Percentiles rank a stretch among this genome's conserved stretches.
These are phyloP conservation scores for Bombyx huttoni DNA, from an alignment of 2,888 invertebrate genomes.

Conservation along the genomic window DNA sequence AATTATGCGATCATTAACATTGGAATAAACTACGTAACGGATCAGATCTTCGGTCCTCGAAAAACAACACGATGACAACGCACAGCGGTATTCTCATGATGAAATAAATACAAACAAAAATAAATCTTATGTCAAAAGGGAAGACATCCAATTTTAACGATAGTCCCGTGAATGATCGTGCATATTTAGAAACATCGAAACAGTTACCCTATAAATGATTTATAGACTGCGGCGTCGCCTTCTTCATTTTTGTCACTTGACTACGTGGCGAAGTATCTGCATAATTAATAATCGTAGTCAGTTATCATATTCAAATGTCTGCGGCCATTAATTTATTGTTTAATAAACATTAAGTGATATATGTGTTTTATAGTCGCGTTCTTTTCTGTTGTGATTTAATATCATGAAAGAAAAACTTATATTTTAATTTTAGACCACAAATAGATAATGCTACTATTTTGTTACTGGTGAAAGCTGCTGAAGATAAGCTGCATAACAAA, in stretches of 20 bases:
- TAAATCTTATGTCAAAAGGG: constrained; percentile 27
- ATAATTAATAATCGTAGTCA: constrained; percentile 24
- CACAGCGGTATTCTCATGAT: constrained; percentile 23
- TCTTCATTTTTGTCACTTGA: constrained; percentile 50
- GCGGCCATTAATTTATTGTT: constrained; percentile 1
- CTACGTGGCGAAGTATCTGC: constrained; percentile 43
- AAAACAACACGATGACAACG: constrained; percentile 56
- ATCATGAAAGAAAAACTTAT: not conserved
- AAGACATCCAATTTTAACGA: constrained; percentile 24
- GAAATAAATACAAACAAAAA: constrained; percentile 21
- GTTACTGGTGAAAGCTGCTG: constrained; percentile 1
- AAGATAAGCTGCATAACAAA: constrained; percentile 23
- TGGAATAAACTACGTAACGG: constrained; percentile 64
- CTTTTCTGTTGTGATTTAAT: not conserved
- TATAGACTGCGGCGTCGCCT: constrained; percentile 42
- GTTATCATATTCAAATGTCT: not conserved
- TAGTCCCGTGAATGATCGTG: constrained; percentile 31
- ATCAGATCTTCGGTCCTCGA: constrained; percentile 50
- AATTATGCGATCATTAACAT: constrained; percentile 71
- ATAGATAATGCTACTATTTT: constrained; percentile 6
- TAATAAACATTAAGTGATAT: constrained; percentile 17
- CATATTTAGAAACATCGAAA: constrained; percentile 43
- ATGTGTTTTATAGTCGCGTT: not conserved
- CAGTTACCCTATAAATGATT: constrained; percentile 61
- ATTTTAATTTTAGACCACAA: not conserved